Conservation (phyloP, 2,797 vertebrate species). For the Helicolenus hilgendorfi region DNA sequence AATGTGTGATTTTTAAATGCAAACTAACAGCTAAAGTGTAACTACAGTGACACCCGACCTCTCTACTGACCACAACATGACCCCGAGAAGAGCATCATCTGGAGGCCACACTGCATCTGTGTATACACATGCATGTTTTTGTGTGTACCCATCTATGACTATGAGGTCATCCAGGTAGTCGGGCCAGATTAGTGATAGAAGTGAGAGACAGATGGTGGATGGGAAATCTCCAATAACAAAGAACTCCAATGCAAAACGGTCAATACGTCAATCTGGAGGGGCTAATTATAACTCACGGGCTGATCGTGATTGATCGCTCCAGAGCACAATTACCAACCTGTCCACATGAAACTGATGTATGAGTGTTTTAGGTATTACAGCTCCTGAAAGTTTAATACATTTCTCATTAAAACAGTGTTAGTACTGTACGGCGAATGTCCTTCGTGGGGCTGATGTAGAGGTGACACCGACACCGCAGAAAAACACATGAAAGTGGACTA, state of each 20-base stretch:
- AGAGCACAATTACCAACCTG: constrained; percentile 75
- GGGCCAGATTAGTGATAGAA: constrained; percentile 16
- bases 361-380: constrained; percentile 64
- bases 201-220: constrained; percentile 44
- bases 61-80: constrained; percentile 35
- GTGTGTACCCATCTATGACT: constrained; percentile 14
- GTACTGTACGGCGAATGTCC: constrained; percentile 33
- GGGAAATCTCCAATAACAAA: constrained; percentile 53
- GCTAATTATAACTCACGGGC: constrained; percentile 71
- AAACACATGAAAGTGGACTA: constrained; percentile 26
- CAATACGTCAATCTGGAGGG: constrained; percentile 54
- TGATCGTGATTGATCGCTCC: constrained; percentile 63
- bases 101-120: constrained; percentile 11
- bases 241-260: constrained; percentile 48
- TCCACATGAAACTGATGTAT: constrained; percentile 74
- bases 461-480: constrained; percentile 27
- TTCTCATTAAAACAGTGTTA: constrained; percentile 65
- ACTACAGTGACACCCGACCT: constrained; percentile 16
- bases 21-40: not conserved
- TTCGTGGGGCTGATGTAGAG: constrained; percentile 40
- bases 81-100: constrained; percentile 3
- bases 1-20: not conserved
- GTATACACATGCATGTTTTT: not conserved
- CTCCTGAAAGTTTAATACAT: constrained; percentile 70
- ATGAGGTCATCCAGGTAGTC: constrained; percentile 39